Conservation (phyloP, 2,888 invertebrate genomes). For the Nasonovia ribisnigri region DNA sequence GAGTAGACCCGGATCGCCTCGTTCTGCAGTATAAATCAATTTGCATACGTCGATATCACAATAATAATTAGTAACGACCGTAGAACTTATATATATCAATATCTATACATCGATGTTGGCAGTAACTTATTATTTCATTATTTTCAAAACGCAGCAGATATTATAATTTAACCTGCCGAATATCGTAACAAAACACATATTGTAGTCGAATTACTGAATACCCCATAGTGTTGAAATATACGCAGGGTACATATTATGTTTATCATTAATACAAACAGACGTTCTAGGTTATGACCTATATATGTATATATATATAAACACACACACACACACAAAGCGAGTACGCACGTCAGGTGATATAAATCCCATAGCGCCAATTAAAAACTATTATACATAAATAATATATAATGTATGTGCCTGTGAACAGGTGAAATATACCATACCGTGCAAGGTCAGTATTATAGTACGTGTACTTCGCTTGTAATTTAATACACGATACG, state of each 20-base stretch:
- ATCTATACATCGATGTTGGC: not conserved
- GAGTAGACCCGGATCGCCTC: not conserved
- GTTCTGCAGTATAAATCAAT: not conserved
- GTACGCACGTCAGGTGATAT: not conserved
- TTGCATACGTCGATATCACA: not conserved
- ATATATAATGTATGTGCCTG: not conserved
- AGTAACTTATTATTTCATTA: conserved; percentile 20
- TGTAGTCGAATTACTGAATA: not conserved
- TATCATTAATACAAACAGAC: not conserved
- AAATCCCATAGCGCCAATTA: conserved; percentile 26
- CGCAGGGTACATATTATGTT: not conserved
- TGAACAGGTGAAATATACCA: conserved; percentile 41
- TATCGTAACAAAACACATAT: not conserved
- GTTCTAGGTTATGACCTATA: conserved; percentile 3
- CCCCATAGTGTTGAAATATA: not conserved
- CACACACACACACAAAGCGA: not conserved
- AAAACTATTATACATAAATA: not conserved
- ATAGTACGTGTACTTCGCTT: not conserved
- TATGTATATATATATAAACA: not conserved
- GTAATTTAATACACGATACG: conserved; percentile 25
- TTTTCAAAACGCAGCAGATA: not conserved
- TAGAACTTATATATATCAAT: not conserved
- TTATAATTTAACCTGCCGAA: not conserved
- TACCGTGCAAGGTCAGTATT: conserved; percentile 30
- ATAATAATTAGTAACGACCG: no score